Base-by-base conservation (phyloP, 2,888 invertebrate species). In the Dryococelus australis region DNA sequence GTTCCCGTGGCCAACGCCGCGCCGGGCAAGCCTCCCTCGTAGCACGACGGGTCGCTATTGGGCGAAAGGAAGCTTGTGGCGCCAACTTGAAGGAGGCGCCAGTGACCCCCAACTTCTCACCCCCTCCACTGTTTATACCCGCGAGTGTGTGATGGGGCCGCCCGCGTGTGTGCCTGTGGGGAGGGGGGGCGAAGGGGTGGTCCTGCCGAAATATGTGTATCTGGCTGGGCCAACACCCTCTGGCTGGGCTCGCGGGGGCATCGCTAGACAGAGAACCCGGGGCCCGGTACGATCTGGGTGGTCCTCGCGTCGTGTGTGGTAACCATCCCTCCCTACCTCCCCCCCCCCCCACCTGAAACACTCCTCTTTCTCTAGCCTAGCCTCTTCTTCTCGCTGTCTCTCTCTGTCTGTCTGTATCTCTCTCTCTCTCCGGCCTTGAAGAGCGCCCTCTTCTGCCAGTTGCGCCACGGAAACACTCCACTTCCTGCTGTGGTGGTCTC, bases 251-350 rank as follows among this genome's bases (percentile, higher is more conserved):
- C 24, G 84, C 78, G 53, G 85, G 35, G 53, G 78, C 78, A n/a
- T 35, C 83, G 86, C 27, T 10, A 26, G 86, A 27, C 28, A 43
- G 87, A 43, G 84, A 35, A 43, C 85, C 65, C 35, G 84, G 87
- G 83, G n/a, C 27, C 65, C 78, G 79, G n/a, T n/a, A 65, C 88
- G 35, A 84, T 78, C 86, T 88, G 88, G 88, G 88, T 88, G 88
- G 88, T 88, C 88, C 65, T 16, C 83, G 85, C 88, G 85, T 35
- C 88, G 88, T 88, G 88, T 88, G 88, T 88, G 88, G 88, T 79
- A 51, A 78, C 65, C 87, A 84, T 84, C 86, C 85, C 85, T 79
- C 81, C 51, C 53, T 43, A 28, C 43, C 78, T 78, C 43, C 43
- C 51, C 28, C n/a, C 28, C 24, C 35, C 28, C 87, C 79, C 43